Percentiles rank a stretch among this genome's conserved stretches.
Conservation (phyloP, 2,113 vertebrate genomes). For the Misgurnus mizolepis region DNA sequence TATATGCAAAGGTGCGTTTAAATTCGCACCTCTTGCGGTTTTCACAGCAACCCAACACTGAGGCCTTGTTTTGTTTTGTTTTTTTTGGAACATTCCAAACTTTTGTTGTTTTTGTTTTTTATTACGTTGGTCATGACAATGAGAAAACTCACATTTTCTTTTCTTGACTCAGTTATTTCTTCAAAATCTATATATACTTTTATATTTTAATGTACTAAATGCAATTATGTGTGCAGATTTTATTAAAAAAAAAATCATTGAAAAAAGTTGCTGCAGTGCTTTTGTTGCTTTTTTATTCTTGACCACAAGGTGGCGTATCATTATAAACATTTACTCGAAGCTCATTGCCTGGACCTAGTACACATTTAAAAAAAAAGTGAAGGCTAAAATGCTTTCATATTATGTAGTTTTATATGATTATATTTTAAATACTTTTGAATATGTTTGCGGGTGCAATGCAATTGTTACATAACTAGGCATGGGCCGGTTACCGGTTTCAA, state of each 20-base stretch:
- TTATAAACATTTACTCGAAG: background rate
- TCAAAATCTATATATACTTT: constrained; percentile 68
- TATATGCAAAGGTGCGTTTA: constrained; percentile 41
- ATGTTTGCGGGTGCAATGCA: background rate
- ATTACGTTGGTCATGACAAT: constrained; percentile 59
- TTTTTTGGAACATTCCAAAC: constrained; percentile 57
- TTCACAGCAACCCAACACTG: constrained; percentile 71
- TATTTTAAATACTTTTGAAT: background rate
- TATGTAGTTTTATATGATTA: background rate
- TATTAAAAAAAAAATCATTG: constrained; percentile 55
- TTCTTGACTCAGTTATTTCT: constrained; percentile 71
- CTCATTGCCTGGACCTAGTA: background rate
- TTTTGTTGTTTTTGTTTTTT: constrained; percentile 55
- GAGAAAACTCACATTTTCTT: constrained; percentile 70
- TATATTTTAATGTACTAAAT: constrained; percentile 80
- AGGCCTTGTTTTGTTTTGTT: constrained; percentile 70
- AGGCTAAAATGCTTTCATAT: too few species aligned
- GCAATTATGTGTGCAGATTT: constrained; percentile 72
- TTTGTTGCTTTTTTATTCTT: background rate
- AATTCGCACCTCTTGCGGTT: constrained; percentile 61
- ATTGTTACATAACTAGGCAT: background rate
- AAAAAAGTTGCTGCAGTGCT: background rate
- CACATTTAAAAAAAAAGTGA: too few species aligned
- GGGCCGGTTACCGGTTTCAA: too few species aligned
- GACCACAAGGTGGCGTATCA: background rate